Evolutionary conservation across 2,113 vertebrate species (phyloP), one percentile per base, ranked within the genome.

Genomic region (Pseudopipra pipra): DNA sequence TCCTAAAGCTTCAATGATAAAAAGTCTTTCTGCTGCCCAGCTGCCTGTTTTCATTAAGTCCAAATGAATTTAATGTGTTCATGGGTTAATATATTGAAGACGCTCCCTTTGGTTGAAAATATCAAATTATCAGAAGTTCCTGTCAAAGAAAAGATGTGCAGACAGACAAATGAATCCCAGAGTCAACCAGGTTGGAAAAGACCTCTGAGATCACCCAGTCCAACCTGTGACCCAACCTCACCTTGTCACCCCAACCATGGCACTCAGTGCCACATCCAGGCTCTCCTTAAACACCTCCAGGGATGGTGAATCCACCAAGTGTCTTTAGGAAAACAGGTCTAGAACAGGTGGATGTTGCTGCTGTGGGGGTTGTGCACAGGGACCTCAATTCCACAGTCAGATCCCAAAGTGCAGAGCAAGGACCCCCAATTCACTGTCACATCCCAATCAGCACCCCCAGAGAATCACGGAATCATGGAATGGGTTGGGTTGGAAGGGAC

Each of bases 391-490:
- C 28, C 58, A 54, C 1, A 37, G 33, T 3, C 51, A 5, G 11
- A 18, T 15, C 83, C 63, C 10, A 4, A 46, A 14, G 23, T 24
- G 20, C 21, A 39, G 33, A 47, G 4, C 22, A 14, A 23, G 27
- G 37, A n/a, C 33, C 52, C 11, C 3, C 4, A 3, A 17, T 16
- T 56, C 35, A 11, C 44, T 9, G 23, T 30, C 76, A 39, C 13
- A 8, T 3, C 9, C 1, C 8, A 19, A 4, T 2, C 51, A 39
- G 14, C n/a, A 14, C 12, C 58, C 44, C 11, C 33, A 3, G 0
- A 14, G 78, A 82, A 10, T 6, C 54, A 37, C 59, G 16, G 46
- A 35, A 4, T 2, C 54, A 0, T 3, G 54, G 46, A 10, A 9
- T 8, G 7, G 28, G 4, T 19, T 3, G 31, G 35, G 21, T 6